Evolutionary conservation across 1,140 invertebrate genomes (phyloP).

Genomic region (Drosophila tristis): DNA sequence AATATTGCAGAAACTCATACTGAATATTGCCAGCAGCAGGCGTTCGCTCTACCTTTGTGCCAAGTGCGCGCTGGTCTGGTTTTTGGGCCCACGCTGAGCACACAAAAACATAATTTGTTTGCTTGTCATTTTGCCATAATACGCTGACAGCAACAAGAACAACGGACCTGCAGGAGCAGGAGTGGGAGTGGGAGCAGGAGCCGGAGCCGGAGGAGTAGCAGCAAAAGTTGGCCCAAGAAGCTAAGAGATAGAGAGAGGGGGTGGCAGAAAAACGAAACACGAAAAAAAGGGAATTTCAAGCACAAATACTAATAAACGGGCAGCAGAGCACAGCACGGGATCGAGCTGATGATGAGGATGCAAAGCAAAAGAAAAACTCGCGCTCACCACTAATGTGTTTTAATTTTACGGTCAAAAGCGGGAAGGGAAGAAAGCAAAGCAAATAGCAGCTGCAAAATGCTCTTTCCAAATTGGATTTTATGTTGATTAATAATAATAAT

Average conservation of each 20-base stretch:
- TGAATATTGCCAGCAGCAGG: too few species aligned
- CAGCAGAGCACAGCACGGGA: conserved; percentile 1
- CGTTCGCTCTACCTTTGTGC: conserved; percentile 32
- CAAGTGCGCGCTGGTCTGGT: conserved; percentile 49
- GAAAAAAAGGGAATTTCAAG: conserved; percentile 44
- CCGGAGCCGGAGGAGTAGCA: conserved; percentile 17
- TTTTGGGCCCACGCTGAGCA: conserved; percentile 63
- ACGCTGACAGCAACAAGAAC: conserved; percentile 67
- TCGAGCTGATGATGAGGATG: conserved; percentile 6
- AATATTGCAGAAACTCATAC: too few species aligned
- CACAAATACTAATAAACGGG: conserved; percentile 55
- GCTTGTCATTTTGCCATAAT: conserved; percentile 74
- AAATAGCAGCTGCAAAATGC: conserved; percentile 12
- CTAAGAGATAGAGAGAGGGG: conserved; percentile 1
- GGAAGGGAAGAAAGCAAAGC: conserved; percentile 11
- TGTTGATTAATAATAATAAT: too few species aligned
- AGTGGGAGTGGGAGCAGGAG: background rate
- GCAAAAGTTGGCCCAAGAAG: conserved; percentile 7
- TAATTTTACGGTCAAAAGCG: conserved; percentile 55
- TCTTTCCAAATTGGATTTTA: conserved; percentile 1
- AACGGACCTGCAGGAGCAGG: conserved; percentile 18
- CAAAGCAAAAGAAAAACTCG: conserved; percentile 42
- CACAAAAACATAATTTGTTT: conserved; percentile 81
- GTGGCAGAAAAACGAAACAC: background rate
- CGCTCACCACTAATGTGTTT: conserved; percentile 66